Evolutionary conservation across 2,797 vertebrate species (phyloP).

Genomic region (Hirundo rustica): DNA sequence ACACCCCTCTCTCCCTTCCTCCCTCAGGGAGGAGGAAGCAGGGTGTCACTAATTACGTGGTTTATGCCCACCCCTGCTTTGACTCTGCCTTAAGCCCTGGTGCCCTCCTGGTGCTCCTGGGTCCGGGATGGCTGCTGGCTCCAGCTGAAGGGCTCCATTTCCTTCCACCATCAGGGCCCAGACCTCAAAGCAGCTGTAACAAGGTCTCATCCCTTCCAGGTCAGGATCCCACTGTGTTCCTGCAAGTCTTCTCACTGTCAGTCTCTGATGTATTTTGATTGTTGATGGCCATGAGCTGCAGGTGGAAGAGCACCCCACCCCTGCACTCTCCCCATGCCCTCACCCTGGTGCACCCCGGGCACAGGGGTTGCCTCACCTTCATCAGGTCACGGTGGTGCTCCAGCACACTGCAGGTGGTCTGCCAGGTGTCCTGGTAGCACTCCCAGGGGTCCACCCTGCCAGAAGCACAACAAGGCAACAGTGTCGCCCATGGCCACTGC

Average conservation of each 20-base stretch:
- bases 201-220: background rate
- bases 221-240: background rate
- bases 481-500: background rate
- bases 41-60: background rate
- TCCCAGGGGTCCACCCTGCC: constrained; percentile 97
- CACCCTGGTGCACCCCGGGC: rapidly evolving
- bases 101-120: background rate
- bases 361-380: constrained; percentile 80
- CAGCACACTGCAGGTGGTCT: constrained; percentile 95
- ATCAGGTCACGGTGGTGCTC: constrained; percentile 97
- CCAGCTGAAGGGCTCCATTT: background rate
- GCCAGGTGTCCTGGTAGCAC: constrained; percentile 98
- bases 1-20: background rate
- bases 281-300: rapidly evolving
- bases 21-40: background rate
- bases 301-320: background rate
- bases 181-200: background rate
- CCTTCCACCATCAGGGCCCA: background rate
- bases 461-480: background rate
- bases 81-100: background rate
- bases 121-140: background rate
- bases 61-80: background rate
- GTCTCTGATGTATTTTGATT: rapidly evolving
- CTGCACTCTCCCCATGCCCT: rapidly evolving
- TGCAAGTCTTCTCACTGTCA: background rate